Percentiles rank a stretch among this genome's conserved stretches.
These are phyloP conservation scores for Lucilia cuprina DNA, from an alignment of 1,140 invertebrate genomes.

Conservation along the genomic window DNA sequence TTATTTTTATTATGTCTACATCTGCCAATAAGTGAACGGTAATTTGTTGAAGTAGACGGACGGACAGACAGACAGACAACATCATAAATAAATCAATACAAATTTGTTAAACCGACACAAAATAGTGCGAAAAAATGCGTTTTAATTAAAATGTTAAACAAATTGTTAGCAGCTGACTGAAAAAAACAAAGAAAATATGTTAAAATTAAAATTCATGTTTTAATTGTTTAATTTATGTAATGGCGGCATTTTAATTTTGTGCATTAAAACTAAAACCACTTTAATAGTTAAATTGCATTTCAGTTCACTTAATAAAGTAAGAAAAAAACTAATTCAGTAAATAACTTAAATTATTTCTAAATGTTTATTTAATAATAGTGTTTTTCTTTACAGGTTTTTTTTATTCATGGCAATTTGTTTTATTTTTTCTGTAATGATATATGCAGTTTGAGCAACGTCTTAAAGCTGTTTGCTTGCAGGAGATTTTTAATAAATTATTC, in stretches of 20 bases:
- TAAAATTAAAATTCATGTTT: neutral
- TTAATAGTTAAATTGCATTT: neutral
- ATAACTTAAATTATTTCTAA: too few relatives aligned
- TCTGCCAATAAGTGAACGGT: neutral
- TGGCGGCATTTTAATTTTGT: neutral
- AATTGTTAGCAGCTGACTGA: neutral
- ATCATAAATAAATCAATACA: neutral
- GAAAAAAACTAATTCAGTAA: too few relatives aligned
- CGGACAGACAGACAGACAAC: neutral
- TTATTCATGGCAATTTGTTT: too few relatives aligned
- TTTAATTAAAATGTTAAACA: conserved; percentile 22
- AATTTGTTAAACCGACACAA: neutral
- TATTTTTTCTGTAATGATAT: too few relatives aligned
- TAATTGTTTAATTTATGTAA: neutral
- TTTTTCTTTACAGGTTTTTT: too few relatives aligned
- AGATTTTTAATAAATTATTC: neutral
- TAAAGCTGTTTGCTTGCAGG: too few relatives aligned
- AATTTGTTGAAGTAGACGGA: neutral
- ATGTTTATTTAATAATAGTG: too few relatives aligned
- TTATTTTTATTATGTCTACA: neutral
- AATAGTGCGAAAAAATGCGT: neutral
- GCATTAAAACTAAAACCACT: too few relatives aligned
- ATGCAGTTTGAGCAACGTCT: too few relatives aligned
- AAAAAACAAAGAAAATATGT: neutral
- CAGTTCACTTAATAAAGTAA: neutral